phyloP scores from a whole-genome alignment of 2,888 invertebrate species.

The Oligia strigilis region DNA sequence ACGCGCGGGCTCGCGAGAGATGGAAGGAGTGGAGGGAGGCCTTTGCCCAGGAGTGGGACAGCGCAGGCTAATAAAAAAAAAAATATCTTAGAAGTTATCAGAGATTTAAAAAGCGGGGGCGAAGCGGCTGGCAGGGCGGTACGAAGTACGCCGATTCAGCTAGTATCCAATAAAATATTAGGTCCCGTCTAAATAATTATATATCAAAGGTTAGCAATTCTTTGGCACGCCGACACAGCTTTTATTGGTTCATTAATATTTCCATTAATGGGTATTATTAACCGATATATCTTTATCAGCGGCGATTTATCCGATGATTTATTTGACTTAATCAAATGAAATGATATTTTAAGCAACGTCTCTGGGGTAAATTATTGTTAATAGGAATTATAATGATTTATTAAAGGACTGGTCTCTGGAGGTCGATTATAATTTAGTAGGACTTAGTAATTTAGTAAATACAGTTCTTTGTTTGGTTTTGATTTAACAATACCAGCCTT shows the following conservation, averaged over 20 bases:
- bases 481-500: not conserved
- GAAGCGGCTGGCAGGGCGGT: too few relatives aligned
- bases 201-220: slow-evolving; percentile 14
- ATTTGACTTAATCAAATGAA: slow-evolving; percentile 55
- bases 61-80: too few relatives aligned
- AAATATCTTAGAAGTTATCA: too few relatives aligned
- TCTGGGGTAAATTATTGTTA: slow-evolving; percentile 28
- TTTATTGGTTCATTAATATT: slow-evolving; percentile 42
- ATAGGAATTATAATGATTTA: slow-evolving; percentile 38
- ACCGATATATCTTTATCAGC: slow-evolving; percentile 61
- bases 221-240: slow-evolving; percentile 36
- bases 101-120: too few relatives aligned
- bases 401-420: not conserved
- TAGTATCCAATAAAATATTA: slow-evolving; percentile 1
- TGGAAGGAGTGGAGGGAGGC: too few relatives aligned
- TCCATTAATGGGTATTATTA: slow-evolving; percentile 55
- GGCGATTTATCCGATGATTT: slow-evolving; percentile 58
- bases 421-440: slow-evolving; percentile 1
- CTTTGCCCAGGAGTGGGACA: too few relatives aligned
- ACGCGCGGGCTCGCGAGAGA: too few relatives aligned
- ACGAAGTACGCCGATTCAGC: too few relatives aligned
- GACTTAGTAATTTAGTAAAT: not conserved
- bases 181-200: slow-evolving; percentile 19
- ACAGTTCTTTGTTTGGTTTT: not conserved
- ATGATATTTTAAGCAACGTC: slow-evolving; percentile 41